phyloP scores from a whole-genome alignment of 1,140 invertebrate genomes.

The Thaumetopoea pityocampa region DNA sequence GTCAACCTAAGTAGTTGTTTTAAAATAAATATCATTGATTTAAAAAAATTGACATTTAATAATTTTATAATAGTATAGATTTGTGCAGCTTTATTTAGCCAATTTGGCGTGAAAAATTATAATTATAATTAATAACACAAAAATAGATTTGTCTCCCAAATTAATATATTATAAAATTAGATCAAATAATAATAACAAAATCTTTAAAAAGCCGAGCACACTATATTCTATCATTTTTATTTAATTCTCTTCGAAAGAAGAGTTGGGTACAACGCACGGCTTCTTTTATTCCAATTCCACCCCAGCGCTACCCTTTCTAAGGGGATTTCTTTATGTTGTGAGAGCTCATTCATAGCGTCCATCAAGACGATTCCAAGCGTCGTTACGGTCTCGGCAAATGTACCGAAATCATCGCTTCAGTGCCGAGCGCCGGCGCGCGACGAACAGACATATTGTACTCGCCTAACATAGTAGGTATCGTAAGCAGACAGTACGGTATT shows the following conservation, averaged over 20 bases:
- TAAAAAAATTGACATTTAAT: too few relatives aligned
- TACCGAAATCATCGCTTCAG: slow-evolving; percentile 74
- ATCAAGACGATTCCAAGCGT: slow-evolving; percentile 69
- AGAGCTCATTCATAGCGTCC: slow-evolving; percentile 74
- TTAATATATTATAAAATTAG: too few relatives aligned
- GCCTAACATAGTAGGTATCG: slow-evolving; percentile 34
- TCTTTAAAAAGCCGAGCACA: too few relatives aligned
- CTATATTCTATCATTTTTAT: slow-evolving; percentile 12
- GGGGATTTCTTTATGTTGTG: slow-evolving; percentile 76
- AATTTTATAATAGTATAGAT: too few relatives aligned
- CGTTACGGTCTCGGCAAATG: slow-evolving; percentile 73
- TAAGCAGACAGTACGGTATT: slow-evolving; percentile 31
- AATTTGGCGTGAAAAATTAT: too few relatives aligned
- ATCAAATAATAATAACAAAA: too few relatives aligned
- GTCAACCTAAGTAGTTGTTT: too few relatives aligned
- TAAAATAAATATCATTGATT: too few relatives aligned
- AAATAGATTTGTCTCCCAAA: too few relatives aligned
- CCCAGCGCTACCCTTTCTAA: slow-evolving; percentile 73
- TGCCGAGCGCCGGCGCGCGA: slow-evolving; percentile 39
- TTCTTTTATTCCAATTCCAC: slow-evolving; percentile 62
- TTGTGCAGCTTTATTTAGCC: too few relatives aligned
- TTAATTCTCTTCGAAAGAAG: slow-evolving; percentile 24
- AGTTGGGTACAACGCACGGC: slow-evolving; percentile 39
- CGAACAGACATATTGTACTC: slow-evolving; percentile 64
- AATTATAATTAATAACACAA: too few relatives aligned